These are phyloP conservation scores for Bubo scandiacus DNA, from an alignment of 2,113 vertebrate species.

Conservation along the genomic window DNA sequence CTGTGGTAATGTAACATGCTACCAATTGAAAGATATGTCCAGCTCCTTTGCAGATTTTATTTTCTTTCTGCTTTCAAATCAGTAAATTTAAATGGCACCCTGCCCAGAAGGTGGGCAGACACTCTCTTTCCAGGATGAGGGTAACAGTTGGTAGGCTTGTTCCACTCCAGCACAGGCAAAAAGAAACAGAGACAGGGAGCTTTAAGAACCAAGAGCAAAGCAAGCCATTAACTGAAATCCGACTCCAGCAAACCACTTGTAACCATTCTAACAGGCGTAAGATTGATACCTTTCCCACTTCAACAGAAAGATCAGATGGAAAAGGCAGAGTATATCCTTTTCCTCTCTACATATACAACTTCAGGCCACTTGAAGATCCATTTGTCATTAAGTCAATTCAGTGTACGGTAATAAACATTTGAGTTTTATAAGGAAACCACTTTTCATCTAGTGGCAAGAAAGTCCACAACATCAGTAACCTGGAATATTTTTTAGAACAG, in stretches of 20 bases:
- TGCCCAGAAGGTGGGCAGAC: not conserved
- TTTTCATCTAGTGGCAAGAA: not conserved
- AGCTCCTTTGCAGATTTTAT: not conserved
- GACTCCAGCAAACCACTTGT: not conserved
- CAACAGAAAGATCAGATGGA: constrained; percentile 45
- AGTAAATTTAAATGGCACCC: not conserved
- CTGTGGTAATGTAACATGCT: not conserved
- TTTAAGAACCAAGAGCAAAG: constrained; percentile 32
- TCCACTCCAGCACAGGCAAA: not conserved
- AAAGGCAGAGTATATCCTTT: constrained; percentile 37
- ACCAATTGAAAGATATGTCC: not conserved
- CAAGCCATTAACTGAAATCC: constrained; percentile 56
- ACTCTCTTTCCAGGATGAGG: not conserved
- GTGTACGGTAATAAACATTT: not conserved
- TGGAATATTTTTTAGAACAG: not conserved
- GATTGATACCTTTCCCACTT: constrained; percentile 64
- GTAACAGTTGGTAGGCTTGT: constrained; percentile 5
- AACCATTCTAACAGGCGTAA: constrained; percentile 29
- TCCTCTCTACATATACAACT: constrained; percentile 30
- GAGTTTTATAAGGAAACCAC: not conserved
- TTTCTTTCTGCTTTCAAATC: not conserved
- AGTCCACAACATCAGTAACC: not conserved
- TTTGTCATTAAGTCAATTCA: constrained; percentile 24
- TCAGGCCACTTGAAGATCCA: not conserved
- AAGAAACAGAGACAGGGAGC: not conserved